Evolutionary conservation across 1,140 invertebrate genomes (phyloP), one percentile per base, ranked within the genome.

Genomic region (Maconellicoccus hirsutus): DNA sequence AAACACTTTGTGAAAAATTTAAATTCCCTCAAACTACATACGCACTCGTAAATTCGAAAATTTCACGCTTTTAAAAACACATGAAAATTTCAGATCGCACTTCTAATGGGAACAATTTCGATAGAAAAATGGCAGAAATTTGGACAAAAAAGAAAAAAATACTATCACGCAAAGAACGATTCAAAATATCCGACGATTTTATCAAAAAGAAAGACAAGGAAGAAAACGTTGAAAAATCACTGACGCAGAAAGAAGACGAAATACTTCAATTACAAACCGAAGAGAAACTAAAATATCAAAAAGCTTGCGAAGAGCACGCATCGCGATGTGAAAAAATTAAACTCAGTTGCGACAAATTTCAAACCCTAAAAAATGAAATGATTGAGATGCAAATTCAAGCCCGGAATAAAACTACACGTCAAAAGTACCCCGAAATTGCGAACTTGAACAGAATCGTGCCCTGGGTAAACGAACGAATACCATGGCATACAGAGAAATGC

Each of bases 81-180:
- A 16, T 52, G 6, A 16, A 52, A 52, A 2, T 16, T 52, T 19
- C 42, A 52, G 10, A 16, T 52, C 6, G 14, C 6, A 52, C 42
- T 8, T 52, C 42, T 4, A 8, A 33, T 33, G 29, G 29, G 12
- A 33, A 33, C 12, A 33, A 12, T n/a, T n/a, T n/a, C 29, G 29
- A 33, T 16, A 59, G 52, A 12, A 23, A 23, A 3, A 66, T 66
- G 61, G 25, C 61, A 1, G 61, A 66, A 23, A 10, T 66, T 10
- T 66, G 61, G 61, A 66, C 10, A 14, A 66, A 66, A 26, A 66
- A 66, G 25, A 66, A 66, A 19, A 66, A 66, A 66, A 26, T 66
- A 25, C 21, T 66, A 2, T 25, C 61, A 22, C 61, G 61, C 22
- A 66, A 66, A 66, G 61, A 66, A 26, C 61, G 61, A 6, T 66